A percentile compares a stretch with the other conserved stretches of the same genome.
Conservation (phyloP, 2,113 vertebrate species). For the Tragelaphus strepsiceros region DNA sequence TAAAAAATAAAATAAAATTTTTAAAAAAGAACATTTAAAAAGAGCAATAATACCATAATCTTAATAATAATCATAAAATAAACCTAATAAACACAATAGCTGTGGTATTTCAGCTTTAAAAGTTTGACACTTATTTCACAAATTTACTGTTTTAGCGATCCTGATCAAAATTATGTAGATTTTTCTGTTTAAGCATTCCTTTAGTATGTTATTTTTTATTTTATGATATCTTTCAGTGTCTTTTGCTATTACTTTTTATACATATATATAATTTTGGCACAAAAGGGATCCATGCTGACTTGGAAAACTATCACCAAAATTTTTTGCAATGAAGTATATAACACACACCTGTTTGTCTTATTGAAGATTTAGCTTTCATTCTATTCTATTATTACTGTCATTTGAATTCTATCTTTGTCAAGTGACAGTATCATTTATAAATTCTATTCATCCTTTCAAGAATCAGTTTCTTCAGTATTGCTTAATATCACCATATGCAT, state of each 20-base stretch:
- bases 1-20: too few relatives aligned
- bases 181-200: background rate
- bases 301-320: background rate
- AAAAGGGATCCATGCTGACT: background rate
- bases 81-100: background rate
- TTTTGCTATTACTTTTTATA: background rate
- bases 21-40: background rate
- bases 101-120: background rate
- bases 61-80: background rate
- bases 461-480: background rate
- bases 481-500: background rate
- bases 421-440: background rate
- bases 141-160: background rate
- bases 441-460: background rate
- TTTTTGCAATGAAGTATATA: background rate
- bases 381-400: background rate
- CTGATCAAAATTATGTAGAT: background rate
- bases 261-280: background rate
- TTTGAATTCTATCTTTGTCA: background rate
- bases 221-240: background rate
- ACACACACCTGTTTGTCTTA: background rate
- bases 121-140: background rate
- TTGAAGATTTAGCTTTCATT: background rate
- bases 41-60: background rate
- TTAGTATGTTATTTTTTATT: background rate